Conservation (phyloP, 2,113 vertebrate genomes). For the Stigmatopora nigra region DNA sequence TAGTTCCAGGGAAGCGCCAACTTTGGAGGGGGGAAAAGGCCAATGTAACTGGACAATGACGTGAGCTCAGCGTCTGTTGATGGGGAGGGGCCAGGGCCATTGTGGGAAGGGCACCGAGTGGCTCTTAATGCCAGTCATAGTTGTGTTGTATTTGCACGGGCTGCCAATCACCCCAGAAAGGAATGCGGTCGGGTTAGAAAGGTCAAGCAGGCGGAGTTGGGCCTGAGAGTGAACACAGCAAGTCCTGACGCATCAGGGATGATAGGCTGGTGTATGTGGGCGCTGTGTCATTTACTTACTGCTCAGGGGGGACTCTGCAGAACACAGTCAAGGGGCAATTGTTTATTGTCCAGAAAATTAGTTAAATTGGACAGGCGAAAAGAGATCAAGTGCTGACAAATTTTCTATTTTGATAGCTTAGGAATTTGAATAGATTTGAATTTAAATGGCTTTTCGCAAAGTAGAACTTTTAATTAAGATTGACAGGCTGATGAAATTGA, state of each 20-base stretch:
- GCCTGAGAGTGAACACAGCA: constrained; percentile 67
- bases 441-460: not conserved
- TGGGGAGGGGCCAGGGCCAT: constrained; percentile 74
- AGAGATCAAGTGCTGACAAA: not conserved
- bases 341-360: not conserved
- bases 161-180: constrained; percentile 77
- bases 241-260: constrained; percentile 60
- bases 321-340: not conserved
- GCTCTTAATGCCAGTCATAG: constrained; percentile 75
- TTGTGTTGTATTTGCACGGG: constrained; percentile 71
- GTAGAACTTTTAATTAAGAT: no score
- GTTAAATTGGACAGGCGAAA: not conserved
- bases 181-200: constrained; percentile 73
- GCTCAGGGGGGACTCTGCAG: constrained; percentile 9
- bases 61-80: constrained; percentile 77
- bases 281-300: constrained; percentile 12
- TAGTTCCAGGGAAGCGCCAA: constrained; percentile 63
- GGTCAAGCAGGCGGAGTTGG: constrained; percentile 68
- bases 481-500: no score
- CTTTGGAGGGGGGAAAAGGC: constrained; percentile 71
- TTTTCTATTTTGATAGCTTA: not conserved
- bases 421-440: not conserved
- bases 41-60: constrained; percentile 75
- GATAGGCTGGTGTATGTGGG: constrained; percentile 37
- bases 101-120: constrained; percentile 75